Percentiles rank a stretch among this genome's conserved stretches.
Evolutionary conservation across 2,113 vertebrate genomes (phyloP).

Genomic region (Varanus komodoensis): DNA sequence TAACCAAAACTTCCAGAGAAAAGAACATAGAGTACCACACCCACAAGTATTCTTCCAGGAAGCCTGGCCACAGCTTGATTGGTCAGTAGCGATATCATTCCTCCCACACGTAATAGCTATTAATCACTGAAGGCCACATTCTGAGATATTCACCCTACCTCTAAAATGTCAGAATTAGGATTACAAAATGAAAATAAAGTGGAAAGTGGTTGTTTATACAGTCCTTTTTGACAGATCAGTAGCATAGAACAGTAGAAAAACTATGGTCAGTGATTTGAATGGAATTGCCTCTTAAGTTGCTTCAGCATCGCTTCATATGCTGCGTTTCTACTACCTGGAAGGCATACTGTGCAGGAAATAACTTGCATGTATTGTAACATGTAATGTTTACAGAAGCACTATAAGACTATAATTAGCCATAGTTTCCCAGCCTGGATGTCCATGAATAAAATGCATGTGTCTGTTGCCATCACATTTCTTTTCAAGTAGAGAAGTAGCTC

Average conservation of each 20-base stretch:
- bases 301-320: not conserved
- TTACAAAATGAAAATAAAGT: constrained; percentile 7
- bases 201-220: not conserved
- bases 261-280: not conserved
- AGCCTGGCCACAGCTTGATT: constrained; percentile 8
- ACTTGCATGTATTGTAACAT: not conserved
- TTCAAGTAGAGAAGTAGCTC: not conserved
- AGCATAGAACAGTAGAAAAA: not conserved
- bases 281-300: not conserved
- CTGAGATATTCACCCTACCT: not conserved
- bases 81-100: constrained; percentile 12
- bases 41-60: not conserved
- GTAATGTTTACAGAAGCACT: not conserved
- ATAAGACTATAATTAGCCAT: not conserved
- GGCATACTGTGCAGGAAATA: not conserved
- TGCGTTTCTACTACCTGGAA: not conserved
- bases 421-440: not conserved
- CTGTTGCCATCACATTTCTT: not conserved
- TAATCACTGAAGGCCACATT: not conserved
- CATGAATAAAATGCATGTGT: not conserved
- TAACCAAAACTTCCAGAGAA: constrained; percentile 5
- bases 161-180: not conserved
- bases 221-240: not conserved
- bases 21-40: constrained; percentile 1
- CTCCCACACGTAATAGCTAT: constrained; percentile 26